Evolutionary conservation across 2,113 vertebrate genomes (phyloP).

Genomic region (Strigops habroptila): DNA sequence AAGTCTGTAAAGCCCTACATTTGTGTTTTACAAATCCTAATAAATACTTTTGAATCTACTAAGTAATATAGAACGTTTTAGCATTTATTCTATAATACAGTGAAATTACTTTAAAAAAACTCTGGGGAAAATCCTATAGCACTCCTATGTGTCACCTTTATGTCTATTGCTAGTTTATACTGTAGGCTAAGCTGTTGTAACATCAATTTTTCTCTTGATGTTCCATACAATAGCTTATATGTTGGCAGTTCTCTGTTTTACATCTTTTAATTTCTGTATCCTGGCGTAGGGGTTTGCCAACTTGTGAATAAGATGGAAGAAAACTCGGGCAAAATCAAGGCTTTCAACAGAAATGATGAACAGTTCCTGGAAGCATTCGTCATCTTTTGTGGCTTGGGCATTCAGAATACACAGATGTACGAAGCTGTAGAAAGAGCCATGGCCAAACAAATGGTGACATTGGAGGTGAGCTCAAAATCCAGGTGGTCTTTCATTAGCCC

Average conservation of each 20-base stretch:
- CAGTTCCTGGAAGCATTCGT: slow-evolving; percentile 97
- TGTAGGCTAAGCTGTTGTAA: not conserved
- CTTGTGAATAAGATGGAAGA: slow-evolving; percentile 96
- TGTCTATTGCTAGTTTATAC: not conserved
- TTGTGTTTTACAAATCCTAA: not conserved
- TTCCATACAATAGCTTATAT: not conserved
- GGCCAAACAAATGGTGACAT: slow-evolving; percentile 97
- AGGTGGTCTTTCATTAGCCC: not conserved
- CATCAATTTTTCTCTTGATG: not conserved
- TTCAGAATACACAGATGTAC: slow-evolving; percentile 99
- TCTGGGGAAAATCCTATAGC: not conserved
- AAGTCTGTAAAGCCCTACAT: not conserved
- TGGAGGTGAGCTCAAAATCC: slow-evolving; percentile 85
- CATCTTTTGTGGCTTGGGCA: slow-evolving; percentile 95
- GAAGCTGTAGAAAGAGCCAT: slow-evolving; percentile 94
- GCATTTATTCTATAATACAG: not conserved
- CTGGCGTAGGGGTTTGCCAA: slow-evolving; percentile 88
- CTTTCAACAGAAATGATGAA: slow-evolving; percentile 96
- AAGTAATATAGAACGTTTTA: not conserved
- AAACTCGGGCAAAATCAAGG: slow-evolving; percentile 80
- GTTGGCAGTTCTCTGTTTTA: not conserved
- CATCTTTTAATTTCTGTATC: not conserved
- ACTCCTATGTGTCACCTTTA: not conserved
- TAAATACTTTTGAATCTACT: not conserved
- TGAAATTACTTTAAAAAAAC: not conserved